Percentiles rank a stretch among this genome's conserved stretches.
These are phyloP conservation scores for Archivesica marissinica DNA, from an alignment of 1,140 invertebrate species.

Conservation along the genomic window DNA sequence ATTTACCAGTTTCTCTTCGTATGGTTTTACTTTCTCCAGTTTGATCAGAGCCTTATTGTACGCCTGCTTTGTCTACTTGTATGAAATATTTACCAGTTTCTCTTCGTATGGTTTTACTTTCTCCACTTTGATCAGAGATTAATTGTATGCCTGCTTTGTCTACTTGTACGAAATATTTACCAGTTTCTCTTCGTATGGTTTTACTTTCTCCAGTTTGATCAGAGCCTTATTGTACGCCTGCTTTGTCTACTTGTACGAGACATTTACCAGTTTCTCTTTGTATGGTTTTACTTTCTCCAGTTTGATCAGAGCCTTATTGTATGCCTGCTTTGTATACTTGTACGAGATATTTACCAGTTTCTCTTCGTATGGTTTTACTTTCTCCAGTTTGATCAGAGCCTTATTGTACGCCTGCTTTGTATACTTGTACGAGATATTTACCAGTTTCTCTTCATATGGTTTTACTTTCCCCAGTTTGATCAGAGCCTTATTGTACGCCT, in stretches of 20 bases:
- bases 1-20: constrained; percentile 86
- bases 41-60: constrained; percentile 86
- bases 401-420: constrained; percentile 85
- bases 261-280: constrained; percentile 87
- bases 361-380: constrained; percentile 87
- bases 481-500: constrained; percentile 86
- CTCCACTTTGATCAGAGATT: no score
- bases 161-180: no score
- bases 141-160: no score
- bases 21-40: constrained; percentile 85
- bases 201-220: constrained; percentile 84
- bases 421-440: no score
- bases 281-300: constrained; percentile 85
- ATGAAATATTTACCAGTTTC: no score
- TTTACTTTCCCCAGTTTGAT: constrained; percentile 85
- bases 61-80: constrained; percentile 83
- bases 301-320: constrained; percentile 86
- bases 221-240: constrained; percentile 86
- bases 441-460: constrained; percentile 85
- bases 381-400: constrained; percentile 85
- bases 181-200: constrained; percentile 87
- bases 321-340: constrained; percentile 83
- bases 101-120: no score
- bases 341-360: constrained; percentile 86
- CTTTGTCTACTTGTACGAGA: constrained; percentile 84